These are phyloP conservation scores for Calliopum simillimum DNA, from an alignment of 2,888 invertebrate species.

Conservation along the genomic window DNA sequence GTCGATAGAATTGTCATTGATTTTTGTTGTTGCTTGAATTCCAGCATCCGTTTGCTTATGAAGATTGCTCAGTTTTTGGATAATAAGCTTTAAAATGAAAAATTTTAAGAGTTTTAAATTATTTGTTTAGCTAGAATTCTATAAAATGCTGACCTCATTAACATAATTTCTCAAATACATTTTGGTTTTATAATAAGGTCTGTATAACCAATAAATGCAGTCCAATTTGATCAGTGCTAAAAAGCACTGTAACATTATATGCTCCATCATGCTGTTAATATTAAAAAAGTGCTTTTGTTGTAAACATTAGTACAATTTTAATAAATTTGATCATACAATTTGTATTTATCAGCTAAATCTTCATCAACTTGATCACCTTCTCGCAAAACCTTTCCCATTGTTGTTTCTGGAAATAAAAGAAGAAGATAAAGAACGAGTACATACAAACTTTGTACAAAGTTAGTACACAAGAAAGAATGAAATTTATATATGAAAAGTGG, in stretches of 20 bases:
- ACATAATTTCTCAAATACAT: constrained; percentile 7
- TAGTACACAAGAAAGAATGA: too few relatives aligned
- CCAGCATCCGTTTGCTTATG: not conserved
- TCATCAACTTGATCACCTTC: constrained; percentile 39
- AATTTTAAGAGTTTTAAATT: not conserved
- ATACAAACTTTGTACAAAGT: too few relatives aligned
- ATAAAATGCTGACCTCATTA: not conserved
- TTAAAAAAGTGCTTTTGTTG: not conserved
- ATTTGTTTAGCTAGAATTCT: not conserved
- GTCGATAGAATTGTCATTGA: not conserved
- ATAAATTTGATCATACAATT: constrained; percentile 28
- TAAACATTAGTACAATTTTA: not conserved
- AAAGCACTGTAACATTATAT: not conserved
- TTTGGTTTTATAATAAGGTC: not conserved
- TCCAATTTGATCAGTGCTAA: not conserved
- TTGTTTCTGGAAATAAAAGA: constrained; percentile 40
- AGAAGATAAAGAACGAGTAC: not conserved
- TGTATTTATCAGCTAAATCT: constrained; percentile 24
- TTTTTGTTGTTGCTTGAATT: not conserved
- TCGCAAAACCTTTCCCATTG: constrained; percentile 43
- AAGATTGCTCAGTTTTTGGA: not conserved
- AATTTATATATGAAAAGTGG: too few relatives aligned
- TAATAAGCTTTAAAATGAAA: constrained; percentile 12
- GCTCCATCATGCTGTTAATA: constrained; percentile 10
- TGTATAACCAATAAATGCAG: not conserved